Evolutionary conservation across 1,140 invertebrate species (phyloP).

Genomic region (Theocolax elegans): DNA sequence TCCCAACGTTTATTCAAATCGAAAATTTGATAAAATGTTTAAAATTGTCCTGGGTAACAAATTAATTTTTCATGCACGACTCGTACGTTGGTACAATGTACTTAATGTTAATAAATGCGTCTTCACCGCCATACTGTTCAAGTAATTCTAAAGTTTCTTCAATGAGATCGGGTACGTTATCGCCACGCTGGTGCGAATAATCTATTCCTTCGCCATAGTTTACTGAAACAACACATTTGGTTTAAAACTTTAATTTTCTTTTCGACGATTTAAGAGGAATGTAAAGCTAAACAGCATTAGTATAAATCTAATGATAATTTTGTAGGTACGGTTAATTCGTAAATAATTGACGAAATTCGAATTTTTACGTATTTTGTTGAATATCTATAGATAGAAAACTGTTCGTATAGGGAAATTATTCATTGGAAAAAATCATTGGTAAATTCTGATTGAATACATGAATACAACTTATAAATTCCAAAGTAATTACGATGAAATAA

Average conservation of each 20-base stretch:
- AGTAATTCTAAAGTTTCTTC: slow-evolving; percentile 92
- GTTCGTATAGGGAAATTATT: no score
- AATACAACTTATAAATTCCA: no score
- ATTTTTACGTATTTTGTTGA: background rate
- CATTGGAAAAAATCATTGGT: no score
- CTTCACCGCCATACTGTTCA: slow-evolving; percentile 89
- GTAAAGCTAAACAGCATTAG: background rate
- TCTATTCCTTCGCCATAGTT: slow-evolving; percentile 74
- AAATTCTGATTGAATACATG: no score
- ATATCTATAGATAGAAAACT: background rate
- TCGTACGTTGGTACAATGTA: slow-evolving; percentile 97
- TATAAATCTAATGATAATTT: background rate
- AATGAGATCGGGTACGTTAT: slow-evolving; percentile 89
- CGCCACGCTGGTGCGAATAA: slow-evolving; percentile 77
- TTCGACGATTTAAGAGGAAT: slow-evolving; percentile 12
- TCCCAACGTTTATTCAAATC: no score
- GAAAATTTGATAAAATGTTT: no score
- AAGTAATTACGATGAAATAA: no score
- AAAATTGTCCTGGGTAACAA: background rate
- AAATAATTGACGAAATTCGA: slow-evolving; percentile 1
- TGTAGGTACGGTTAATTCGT: slow-evolving; percentile 1
- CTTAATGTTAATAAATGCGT: slow-evolving; percentile 97
- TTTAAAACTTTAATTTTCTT: background rate
- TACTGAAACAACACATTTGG: slow-evolving; percentile 59
- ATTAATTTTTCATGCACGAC: slow-evolving; percentile 72